These are phyloP conservation scores for Pomacea maculata DNA, from an alignment of 1,140 invertebrate species.

Conservation along the genomic window DNA sequence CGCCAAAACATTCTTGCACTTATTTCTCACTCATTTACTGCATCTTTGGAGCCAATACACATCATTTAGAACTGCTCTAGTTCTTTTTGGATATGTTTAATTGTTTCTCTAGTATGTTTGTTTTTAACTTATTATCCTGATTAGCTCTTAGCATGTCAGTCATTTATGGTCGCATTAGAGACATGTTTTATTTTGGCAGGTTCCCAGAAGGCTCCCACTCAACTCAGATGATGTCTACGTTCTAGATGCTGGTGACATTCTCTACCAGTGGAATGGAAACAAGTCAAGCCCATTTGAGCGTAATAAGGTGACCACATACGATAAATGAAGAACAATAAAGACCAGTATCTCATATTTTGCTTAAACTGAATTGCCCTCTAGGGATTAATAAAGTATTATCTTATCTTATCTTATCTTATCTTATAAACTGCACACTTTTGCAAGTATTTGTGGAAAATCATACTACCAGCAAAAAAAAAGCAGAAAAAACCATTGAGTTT, in stretches of 20 bases:
- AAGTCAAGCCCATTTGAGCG: conserved; percentile 59
- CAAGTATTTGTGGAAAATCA: not conserved
- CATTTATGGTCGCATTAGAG: not conserved
- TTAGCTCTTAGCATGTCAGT: not conserved
- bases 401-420: too few relatives aligned
- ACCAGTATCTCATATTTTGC: not conserved
- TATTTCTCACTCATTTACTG: not conserved
- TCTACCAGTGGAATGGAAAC: conserved; percentile 76
- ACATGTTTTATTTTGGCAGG: conserved; percentile 9
- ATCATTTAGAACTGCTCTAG: not conserved
- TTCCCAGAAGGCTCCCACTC: conserved; percentile 23
- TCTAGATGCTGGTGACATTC: conserved; percentile 80
- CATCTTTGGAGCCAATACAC: not conserved
- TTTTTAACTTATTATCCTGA: too few relatives aligned
- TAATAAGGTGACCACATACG: conserved; percentile 45
- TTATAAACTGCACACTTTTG: not conserved
- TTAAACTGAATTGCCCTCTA: too few relatives aligned
- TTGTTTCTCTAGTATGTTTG: not conserved
- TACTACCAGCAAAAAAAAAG: not conserved
- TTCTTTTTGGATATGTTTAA: not conserved
- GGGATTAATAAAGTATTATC: too few relatives aligned
- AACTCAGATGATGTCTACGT: conserved; percentile 92
- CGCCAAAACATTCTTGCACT: not conserved
- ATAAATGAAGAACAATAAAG: too few relatives aligned
- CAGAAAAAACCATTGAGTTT: too few relatives aligned